Percentiles rank a stretch among this genome's conserved stretches.
Conservation (phyloP, 2,113 vertebrate species). For the Oostethus manadensis region DNA sequence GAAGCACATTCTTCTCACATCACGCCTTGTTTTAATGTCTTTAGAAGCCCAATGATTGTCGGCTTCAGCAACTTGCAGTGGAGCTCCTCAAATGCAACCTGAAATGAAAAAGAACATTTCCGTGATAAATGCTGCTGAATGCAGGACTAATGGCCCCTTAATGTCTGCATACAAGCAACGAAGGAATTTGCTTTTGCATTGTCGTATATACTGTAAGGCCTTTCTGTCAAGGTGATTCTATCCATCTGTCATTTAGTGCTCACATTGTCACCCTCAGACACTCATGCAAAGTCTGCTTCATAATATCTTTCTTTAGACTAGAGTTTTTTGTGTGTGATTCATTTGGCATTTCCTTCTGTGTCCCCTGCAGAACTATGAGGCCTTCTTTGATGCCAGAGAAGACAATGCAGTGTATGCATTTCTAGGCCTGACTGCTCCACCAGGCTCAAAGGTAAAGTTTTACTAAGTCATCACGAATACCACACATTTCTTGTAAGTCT, state of each 20-base stretch:
- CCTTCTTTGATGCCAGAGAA: constrained; percentile 93
- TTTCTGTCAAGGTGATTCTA: neutral
- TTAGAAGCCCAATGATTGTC: too few relatives aligned
- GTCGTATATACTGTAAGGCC: too few relatives aligned
- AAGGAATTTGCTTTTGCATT: too few relatives aligned
- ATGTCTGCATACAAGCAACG: too few relatives aligned
- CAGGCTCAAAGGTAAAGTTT: constrained; percentile 87
- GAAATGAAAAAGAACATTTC: too few relatives aligned
- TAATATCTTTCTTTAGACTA: constrained; percentile 21
- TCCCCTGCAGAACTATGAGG: constrained; percentile 84
- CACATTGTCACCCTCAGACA: constrained; percentile 16
- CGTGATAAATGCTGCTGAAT: too few relatives aligned
- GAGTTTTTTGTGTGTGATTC: constrained; percentile 2
- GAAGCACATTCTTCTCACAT: too few relatives aligned
- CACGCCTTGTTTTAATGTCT: too few relatives aligned
- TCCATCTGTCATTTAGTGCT: neutral
- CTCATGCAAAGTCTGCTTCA: constrained; percentile 17
- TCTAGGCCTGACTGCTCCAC: constrained; percentile 88
- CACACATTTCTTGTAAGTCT: neutral
- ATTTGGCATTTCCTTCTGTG: neutral
- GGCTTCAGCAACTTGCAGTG: too few relatives aligned
- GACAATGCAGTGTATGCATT: constrained; percentile 93
- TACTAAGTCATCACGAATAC: constrained; percentile 16
- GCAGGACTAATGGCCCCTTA: too few relatives aligned
- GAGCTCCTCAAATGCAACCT: too few relatives aligned